Evolutionary conservation across 2,888 invertebrate species (phyloP), one percentile per base, ranked within the genome.

Genomic region (Vanessa cardui): DNA sequence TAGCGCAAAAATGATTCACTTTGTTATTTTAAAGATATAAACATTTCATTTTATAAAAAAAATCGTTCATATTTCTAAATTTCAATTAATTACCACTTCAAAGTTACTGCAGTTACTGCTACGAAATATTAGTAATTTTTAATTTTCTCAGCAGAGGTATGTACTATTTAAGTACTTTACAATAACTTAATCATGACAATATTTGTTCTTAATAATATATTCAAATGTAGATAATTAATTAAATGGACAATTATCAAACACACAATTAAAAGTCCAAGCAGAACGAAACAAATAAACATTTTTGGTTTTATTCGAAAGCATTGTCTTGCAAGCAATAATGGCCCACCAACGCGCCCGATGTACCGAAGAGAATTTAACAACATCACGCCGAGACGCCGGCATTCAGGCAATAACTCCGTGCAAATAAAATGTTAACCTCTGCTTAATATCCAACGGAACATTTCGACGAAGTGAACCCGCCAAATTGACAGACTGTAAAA

Each of bases 401-500:
- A 80, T 83, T 82, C 80, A 72, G 75, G 84, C 86, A 81, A 87
- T 89, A 89, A 89, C 87, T 86, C 78, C 77, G 80, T 72, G 81
- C 86, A 85, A 92, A 91, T 92, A 92, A 91, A 92, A 92, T 90
- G 89, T 88, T 89, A 92, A 91, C 91, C 88, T 87, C 92, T 88
- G 89, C 85, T 90, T 90, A 91, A 91, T 90, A 90, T 90, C 91
- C 81, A 78, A 76, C 82, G 83, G 81, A 84, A 83, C 83, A 81
- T 83, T 86, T 83, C 84, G 77, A 80, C 84, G 79, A 77, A 81
- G 77, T 78, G 83, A 83, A 85, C 84, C 83, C 82, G 79, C 80
- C 83, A 87, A 92, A 92, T 91, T 90, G 92, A 91, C 92, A 90
- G 92, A 87, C 91, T 86, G 86, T 92, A 90, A 92, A 92, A 91